Conservation (phyloP, 2,113 vertebrate species). For the Corynorhinus townsendii region DNA sequence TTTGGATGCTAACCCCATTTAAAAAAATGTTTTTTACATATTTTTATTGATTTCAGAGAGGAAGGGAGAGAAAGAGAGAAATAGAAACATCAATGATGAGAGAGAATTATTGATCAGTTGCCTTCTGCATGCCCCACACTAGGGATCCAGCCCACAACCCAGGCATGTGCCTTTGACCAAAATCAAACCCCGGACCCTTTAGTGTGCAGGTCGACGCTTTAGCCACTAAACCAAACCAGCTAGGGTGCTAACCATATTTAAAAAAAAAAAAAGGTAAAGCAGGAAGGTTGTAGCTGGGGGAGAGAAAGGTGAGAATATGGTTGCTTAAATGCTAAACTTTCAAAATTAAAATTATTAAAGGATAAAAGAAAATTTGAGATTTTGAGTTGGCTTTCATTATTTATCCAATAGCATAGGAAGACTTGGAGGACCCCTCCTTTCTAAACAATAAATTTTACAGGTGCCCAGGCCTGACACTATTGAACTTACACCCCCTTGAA, state of each 20-base stretch:
- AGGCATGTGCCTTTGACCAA: too few species aligned
- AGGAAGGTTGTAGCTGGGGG: background rate
- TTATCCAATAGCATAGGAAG: background rate
- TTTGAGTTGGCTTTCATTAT: background rate
- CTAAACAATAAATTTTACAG: background rate
- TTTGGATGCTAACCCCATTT: background rate
- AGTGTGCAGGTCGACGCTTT: too few species aligned
- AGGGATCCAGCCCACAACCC: too few species aligned
- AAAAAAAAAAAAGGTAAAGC: background rate
- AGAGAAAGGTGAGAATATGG: background rate
- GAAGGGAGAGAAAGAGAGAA: too few species aligned
- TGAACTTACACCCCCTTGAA: constrained; percentile 33
- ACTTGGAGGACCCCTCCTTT: background rate
- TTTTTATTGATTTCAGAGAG: too few species aligned
- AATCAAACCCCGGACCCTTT: too few species aligned
- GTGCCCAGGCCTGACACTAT: background rate
- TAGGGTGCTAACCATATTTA: too few species aligned
- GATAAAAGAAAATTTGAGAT: background rate
- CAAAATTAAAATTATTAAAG: background rate
- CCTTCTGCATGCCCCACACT: too few species aligned
- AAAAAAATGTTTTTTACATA: too few species aligned
- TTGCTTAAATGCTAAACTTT: background rate
- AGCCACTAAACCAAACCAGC: too few species aligned
- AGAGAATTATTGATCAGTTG: too few species aligned
- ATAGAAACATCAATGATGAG: too few species aligned